Percentiles rank a stretch among this genome's conserved stretches.
These are phyloP conservation scores for Stenchaetothrips biformis DNA, from an alignment of 2,888 invertebrate species.

Conservation along the genomic window DNA sequence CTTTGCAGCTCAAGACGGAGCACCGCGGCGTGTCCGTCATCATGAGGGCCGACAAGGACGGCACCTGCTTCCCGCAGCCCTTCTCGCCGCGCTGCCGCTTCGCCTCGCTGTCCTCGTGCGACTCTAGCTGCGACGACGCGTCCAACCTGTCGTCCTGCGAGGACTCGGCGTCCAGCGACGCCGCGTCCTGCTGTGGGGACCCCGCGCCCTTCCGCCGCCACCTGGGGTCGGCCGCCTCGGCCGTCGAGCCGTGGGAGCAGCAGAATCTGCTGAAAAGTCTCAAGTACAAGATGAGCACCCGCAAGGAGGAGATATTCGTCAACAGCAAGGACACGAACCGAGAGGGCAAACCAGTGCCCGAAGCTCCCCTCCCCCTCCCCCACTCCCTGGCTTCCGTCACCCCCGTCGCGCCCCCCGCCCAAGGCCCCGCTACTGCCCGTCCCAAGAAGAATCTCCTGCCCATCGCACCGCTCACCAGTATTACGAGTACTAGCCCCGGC, in stretches of 20 bases:
- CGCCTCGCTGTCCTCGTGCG: slow-evolving; percentile 4
- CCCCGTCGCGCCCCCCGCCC: slow-evolving; percentile 44
- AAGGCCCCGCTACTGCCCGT: slow-evolving; percentile 40
- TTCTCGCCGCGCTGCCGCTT: slow-evolving; percentile 30
- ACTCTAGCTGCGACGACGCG: not conserved
- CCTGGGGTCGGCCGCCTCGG: not conserved
- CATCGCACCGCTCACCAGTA: slow-evolving; percentile 32
- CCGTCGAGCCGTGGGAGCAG: slow-evolving; percentile 39
- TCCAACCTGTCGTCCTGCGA: not conserved
- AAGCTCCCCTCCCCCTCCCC: slow-evolving; percentile 26
- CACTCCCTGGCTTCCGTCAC: slow-evolving; percentile 33
- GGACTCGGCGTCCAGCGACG: slow-evolving; percentile 43
- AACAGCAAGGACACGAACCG: slow-evolving; percentile 58
- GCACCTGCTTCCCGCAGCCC: slow-evolving; percentile 55
- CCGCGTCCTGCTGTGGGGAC: slow-evolving; percentile 43
- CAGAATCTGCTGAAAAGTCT: slow-evolving; percentile 63
- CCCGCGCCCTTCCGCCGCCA: slow-evolving; percentile 36
- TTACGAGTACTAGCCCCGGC: slow-evolving; percentile 34
- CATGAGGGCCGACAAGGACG: slow-evolving; percentile 78
- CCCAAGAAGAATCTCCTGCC: slow-evolving; percentile 26
- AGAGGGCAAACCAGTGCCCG: slow-evolving; percentile 39
- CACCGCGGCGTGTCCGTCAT: slow-evolving; percentile 68
- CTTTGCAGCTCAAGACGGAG: slow-evolving; percentile 45
- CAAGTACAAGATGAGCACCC: slow-evolving; percentile 66
- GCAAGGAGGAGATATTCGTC: slow-evolving; percentile 58